Conservation (phyloP, 2,797 vertebrate species). For the Ispidina lecontei region DNA sequence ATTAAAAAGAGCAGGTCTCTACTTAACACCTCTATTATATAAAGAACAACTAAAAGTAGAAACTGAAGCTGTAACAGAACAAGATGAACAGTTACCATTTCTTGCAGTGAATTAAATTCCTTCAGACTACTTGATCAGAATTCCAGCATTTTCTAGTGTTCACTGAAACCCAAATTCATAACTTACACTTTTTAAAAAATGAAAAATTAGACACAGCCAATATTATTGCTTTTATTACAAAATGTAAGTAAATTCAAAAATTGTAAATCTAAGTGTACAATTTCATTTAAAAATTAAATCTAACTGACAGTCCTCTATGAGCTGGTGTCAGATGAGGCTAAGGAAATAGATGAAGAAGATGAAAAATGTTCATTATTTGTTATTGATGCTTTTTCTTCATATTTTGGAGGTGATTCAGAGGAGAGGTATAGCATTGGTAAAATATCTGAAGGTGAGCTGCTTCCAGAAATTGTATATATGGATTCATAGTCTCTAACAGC, state of each 20-base stretch:
- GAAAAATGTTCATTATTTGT: conserved; percentile 24
- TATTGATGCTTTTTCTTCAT: conserved; percentile 72
- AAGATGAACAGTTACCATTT: background rate
- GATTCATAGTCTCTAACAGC: conserved; percentile 44
- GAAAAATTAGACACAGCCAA: conserved; percentile 16
- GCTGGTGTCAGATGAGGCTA: conserved; percentile 25
- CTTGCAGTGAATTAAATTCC: background rate
- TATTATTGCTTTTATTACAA: conserved; percentile 68
- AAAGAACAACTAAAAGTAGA: conserved; percentile 11
- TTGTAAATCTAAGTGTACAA: conserved; percentile 31
- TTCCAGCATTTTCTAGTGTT: background rate
- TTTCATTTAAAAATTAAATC: conserved; percentile 41
- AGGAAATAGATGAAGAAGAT: background rate
- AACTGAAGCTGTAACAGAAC: background rate
- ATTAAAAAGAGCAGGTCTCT: background rate
- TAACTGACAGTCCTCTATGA: conserved; percentile 7
- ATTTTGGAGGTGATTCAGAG: conserved; percentile 75
- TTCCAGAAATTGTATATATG: conserved; percentile 72
- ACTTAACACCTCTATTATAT: background rate
- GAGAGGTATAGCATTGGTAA: conserved; percentile 10
- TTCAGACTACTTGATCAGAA: background rate
- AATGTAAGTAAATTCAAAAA: conserved; percentile 69
- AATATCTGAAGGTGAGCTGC: conserved; percentile 36
- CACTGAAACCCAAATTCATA: background rate
- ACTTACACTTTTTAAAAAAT: background rate